Percentiles rank a stretch among this genome's conserved stretches.
Conservation (phyloP, 2,888 invertebrate genomes). For the Drosophila melanosoma region DNA sequence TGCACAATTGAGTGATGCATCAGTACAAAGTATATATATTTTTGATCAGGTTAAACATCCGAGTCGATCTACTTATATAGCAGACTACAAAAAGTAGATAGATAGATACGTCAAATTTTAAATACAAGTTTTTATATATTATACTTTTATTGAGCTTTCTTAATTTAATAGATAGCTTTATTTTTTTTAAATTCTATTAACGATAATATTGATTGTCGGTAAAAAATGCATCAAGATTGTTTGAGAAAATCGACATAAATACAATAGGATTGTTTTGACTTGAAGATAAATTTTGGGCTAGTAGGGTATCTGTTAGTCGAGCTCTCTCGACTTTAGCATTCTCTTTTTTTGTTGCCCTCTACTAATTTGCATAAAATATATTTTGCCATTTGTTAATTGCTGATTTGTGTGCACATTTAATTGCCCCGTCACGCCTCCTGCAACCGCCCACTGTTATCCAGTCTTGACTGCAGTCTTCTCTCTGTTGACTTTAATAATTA, state of each 20-base stretch:
- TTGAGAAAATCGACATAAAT: background rate
- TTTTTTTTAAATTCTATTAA: background rate
- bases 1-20: background rate
- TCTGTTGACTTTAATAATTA: slow-evolving; percentile 67
- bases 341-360: background rate
- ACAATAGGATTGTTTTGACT: background rate
- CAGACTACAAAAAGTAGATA: too few species aligned
- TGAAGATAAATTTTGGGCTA: background rate
- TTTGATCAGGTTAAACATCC: background rate
- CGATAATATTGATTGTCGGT: background rate
- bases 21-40: background rate
- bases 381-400: slow-evolving; percentile 72
- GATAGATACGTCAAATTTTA: background rate
- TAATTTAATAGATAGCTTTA: background rate
- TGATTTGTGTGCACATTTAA: slow-evolving; percentile 68
- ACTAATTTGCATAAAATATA: slow-evolving; percentile 50
- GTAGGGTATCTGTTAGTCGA: background rate
- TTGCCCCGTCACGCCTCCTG: slow-evolving; percentile 45
- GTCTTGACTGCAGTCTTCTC: slow-evolving; percentile 10
- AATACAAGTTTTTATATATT: background rate
- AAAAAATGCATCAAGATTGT: background rate
- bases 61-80: too few species aligned
- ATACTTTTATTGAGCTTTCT: background rate
- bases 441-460: slow-evolving; percentile 8
- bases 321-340: background rate